Evolutionary conservation across 2,113 vertebrate genomes (phyloP), one percentile per base, ranked within the genome.

Genomic region (Oryzias celebensis): DNA sequence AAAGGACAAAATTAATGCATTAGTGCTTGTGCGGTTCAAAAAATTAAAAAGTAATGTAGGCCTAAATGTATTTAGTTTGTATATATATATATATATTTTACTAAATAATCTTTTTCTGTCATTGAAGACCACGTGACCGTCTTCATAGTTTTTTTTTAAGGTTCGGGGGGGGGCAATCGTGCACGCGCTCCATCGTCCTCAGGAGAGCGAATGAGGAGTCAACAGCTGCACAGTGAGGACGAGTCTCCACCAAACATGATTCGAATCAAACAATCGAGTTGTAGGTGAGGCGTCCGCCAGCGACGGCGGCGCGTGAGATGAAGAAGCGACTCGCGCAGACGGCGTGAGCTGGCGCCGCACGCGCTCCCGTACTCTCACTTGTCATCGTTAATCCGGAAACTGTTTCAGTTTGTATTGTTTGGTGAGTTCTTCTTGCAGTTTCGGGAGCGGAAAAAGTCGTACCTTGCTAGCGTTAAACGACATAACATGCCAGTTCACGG

Each of bases 141-240:
- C 48, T 24, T 10, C 1, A 20, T 28, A 26, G 24, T 36, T 3
- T 57, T 67, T 70, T 66, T 71, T 63, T 3, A 4, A 3, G n/a
- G 31, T 36, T 18, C 28, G 28, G 4, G 45, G 59, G 7, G 58
- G 28, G 54, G 49, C 28, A 2, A 31, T 1, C 57, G 82, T 87
- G 90, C 68, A 86, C 89, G 91, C 88, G 89, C 87, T 20, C 74
- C 85, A 83, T 80, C 84, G 74, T 71, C 75, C 74, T 52, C 18
- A 18, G 45, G 54, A 51, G 58, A 58, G 71, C 44, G 13, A 63
- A 62, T 61, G 79, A 46, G 31, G 49, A 4, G 26, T 84, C 87
- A 91, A 92, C 92, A 93, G 92, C 92, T 92, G 92, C 92, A 90
- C 82, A 72, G 83, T 81, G 86, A 87, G 78, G 86, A 87, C 59